Evolutionary conservation across 2,797 vertebrate species (phyloP), one percentile per base, ranked within the genome.

Genomic region (Selene dorsalis): DNA sequence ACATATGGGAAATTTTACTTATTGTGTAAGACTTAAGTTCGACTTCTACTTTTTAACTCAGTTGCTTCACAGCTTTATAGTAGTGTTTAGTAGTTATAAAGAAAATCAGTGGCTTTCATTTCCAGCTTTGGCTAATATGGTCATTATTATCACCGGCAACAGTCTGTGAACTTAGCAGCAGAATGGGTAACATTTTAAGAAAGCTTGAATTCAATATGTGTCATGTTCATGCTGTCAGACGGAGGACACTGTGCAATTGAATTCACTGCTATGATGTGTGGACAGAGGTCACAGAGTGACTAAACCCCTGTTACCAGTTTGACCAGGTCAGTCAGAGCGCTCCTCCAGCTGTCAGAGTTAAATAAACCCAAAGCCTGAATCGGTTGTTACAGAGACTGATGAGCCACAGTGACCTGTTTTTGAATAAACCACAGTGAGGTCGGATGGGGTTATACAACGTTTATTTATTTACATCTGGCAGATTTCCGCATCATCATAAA

Each of bases 1-100:
- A 20, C 4, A 3, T 14, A 32, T 10, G 2, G 20, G 20, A 28
- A 64, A 38, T 6, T 75, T 66, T 8, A 24, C 35, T 62, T 18
- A 64, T 64, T 4, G 26, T 32, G 12, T 18, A 13, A 61, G 2
- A 14, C 2, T 22, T 50, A 3, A 56, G 41, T 14, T 45, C 5
- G 22, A 43, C 45, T 58, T 69, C 45, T 16, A 50, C 16, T 61
- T 78, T 73, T 66, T 30, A 12, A n/a, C 24, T 75, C 20, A 69
- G 12, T n/a, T 18, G 35, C 41, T 2, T n/a, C 1, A 22, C 1
- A 8, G 0, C 3, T 16, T 12, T n/a, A 41, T 43, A 2, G 8
- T 1, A 1, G 0, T 22, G 3, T 4, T 16, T 38, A 48, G 20
- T 7, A 39, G 11, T 5, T 62, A 16, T 16, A 4, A 3, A 39